phyloP scores from a whole-genome alignment of 92 coral and sea anemone species.

The Montipora capitata region DNA sequence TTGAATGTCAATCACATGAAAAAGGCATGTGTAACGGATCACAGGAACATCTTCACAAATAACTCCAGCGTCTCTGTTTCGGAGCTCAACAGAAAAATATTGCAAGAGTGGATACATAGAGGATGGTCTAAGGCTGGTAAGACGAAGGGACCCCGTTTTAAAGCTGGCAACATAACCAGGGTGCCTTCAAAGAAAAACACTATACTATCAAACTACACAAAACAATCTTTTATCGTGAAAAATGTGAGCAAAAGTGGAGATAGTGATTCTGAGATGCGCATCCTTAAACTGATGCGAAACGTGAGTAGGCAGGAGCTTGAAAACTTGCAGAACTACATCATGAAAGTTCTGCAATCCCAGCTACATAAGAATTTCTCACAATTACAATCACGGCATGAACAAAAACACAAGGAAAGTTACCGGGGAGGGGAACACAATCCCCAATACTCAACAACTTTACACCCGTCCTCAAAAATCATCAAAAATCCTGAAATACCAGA shows the following conservation, averaged over 20 bases:
- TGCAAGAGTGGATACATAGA: slow-evolving; percentile 2
- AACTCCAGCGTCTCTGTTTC: background rate
- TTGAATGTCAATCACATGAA: background rate
- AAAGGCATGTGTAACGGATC: background rate
- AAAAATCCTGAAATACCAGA: background rate
- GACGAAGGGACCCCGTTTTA: background rate
- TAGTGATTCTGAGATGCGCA: background rate
- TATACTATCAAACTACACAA: background rate
- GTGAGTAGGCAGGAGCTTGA: slow-evolving; percentile 8
- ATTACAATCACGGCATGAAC: background rate
- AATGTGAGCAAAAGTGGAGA: background rate
- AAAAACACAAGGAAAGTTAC: background rate
- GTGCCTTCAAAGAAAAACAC: background rate
- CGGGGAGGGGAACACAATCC: background rate
- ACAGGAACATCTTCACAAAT: background rate
- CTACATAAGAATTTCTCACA: background rate
- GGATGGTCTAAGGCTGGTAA: slow-evolving; percentile 22
- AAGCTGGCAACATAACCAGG: background rate
- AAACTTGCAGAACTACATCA: background rate
- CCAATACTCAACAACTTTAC: background rate
- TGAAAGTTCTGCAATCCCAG: background rate
- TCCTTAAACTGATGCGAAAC: slow-evolving; percentile 8
- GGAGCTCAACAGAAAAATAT: background rate
- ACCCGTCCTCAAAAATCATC: background rate
- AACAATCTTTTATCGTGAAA: background rate